Evolutionary conservation across 2,797 vertebrate species (phyloP), one percentile per base, ranked within the genome.

Genomic region (Bradypus variegatus): DNA sequence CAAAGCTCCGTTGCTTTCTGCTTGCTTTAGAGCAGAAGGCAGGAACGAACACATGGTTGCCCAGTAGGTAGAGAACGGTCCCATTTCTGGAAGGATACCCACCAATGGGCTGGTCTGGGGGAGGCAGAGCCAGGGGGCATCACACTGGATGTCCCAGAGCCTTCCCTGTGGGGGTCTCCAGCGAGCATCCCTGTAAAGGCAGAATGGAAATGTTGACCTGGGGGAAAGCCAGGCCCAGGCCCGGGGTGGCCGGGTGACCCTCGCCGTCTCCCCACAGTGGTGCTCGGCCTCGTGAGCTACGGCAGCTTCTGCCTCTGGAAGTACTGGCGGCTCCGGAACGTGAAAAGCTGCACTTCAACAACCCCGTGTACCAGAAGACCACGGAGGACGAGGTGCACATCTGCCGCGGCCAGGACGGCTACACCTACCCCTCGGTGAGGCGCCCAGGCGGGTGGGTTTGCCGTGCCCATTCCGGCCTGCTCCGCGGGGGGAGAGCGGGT

Each of bases 301-400:
- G 98, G 97, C 12, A 97, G 94, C 1, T 94, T 97, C 94, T 89
- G 98, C 21, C 77, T 99, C 2, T 98, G 98, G 98, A 98, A 97
- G 97, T 98, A 98, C 93, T 99, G 98, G 99, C 97, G 97, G 25
- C 95, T 97, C 62, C 98, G 97, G 96, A 99, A 97, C 97, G 98
- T 98, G 86, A 98, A 98, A 96, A 99, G 98, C 96, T 99, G 85
- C 98, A 98, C 97, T 99, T 99, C 29, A 98, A 98, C 96, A 99
- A 99, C 92, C 99, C 99, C 0, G 98, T 99, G 79, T 99, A 99
- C 96, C 99, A 99, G 97, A 99, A 99, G 96, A 98, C 98, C 73
- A 99, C 98, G 0, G 97, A 97, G 38, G 98, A 99, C 1, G 98
- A 98, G 93, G 90, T 98, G 29, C 98, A 98, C 96, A 98, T 98